Evolutionary conservation across 1,140 invertebrate species (phyloP).

Genomic region (Archivesica marissinica): DNA sequence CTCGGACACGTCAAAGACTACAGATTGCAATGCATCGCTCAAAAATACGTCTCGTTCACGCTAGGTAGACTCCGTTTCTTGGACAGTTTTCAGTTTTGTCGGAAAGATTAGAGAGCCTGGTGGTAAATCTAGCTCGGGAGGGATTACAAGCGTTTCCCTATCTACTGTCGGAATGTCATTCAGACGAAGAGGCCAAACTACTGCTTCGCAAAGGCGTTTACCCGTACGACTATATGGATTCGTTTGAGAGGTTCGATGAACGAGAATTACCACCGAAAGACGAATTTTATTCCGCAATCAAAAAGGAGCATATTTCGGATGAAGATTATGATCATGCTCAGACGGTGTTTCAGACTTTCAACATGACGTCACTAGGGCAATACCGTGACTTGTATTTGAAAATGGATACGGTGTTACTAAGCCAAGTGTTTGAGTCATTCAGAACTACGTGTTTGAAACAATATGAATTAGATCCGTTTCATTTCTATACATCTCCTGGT

Average conservation of each 20-base stretch:
- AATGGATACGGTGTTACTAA: slow-evolving; percentile 59
- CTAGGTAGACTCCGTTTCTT: slow-evolving; percentile 55
- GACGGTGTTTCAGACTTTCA: too few species aligned
- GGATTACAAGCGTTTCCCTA: slow-evolving; percentile 29
- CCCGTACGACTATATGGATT: slow-evolving; percentile 53
- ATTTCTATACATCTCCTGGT: too few species aligned
- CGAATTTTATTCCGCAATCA: slow-evolving; percentile 37
- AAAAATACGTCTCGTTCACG: slow-evolving; percentile 70
- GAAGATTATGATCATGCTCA: slow-evolving; percentile 62
- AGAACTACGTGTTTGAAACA: slow-evolving; percentile 5
- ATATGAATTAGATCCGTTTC: too few species aligned
- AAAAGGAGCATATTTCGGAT: slow-evolving; percentile 20
- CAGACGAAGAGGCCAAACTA: slow-evolving; percentile 5
- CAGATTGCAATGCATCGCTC: slow-evolving; percentile 78
- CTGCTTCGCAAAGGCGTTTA: slow-evolving; percentile 58
- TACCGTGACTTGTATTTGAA: slow-evolving; percentile 63
- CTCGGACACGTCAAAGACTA: slow-evolving; percentile 69
- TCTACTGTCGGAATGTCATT: slow-evolving; percentile 25
- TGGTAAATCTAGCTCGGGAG: slow-evolving; percentile 43
- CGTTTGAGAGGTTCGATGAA: slow-evolving; percentile 50
- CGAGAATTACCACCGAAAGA: slow-evolving; percentile 15
- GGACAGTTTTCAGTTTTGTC: slow-evolving; percentile 49
- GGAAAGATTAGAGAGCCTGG: slow-evolving; percentile 22
- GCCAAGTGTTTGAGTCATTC: slow-evolving; percentile 63
- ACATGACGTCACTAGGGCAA: too few species aligned